phyloP scores from a whole-genome alignment of 2,888 invertebrate species.

The Heliconius ismenius region DNA sequence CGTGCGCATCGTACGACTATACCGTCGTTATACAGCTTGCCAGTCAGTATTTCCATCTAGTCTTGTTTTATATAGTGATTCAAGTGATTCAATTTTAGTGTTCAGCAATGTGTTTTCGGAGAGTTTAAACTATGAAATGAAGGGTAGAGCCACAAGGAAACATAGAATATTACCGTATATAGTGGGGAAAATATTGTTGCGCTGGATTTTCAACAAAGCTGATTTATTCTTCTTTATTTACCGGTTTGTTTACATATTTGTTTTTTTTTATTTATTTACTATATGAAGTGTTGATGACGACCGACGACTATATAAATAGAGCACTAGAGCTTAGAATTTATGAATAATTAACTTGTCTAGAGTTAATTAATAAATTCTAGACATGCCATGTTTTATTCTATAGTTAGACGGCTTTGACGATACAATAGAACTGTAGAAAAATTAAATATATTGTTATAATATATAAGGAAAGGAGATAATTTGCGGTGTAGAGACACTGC shows the following conservation, averaged over 20 bases:
- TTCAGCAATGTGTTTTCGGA: slow-evolving; percentile 38
- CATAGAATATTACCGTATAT: slow-evolving; percentile 68
- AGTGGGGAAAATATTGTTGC: slow-evolving; percentile 80
- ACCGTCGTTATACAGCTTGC: background rate
- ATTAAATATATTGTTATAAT: background rate
- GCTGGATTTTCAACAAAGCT: slow-evolving; percentile 84
- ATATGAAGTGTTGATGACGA: background rate
- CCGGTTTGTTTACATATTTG: slow-evolving; percentile 76
- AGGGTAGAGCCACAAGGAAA: slow-evolving; percentile 58
- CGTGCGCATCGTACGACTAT: slow-evolving; percentile 47
- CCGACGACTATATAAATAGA: background rate
- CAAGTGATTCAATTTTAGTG: slow-evolving; percentile 43
- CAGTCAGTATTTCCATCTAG: slow-evolving; percentile 25
- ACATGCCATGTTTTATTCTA: background rate
- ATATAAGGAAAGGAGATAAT: background rate
- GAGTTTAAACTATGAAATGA: slow-evolving; percentile 65
- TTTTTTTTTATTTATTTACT: background rate
- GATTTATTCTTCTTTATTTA: slow-evolving; percentile 83
- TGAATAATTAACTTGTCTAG: background rate
- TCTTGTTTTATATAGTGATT: slow-evolving; percentile 32
- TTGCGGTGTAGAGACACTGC: background rate
- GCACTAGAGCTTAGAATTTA: background rate
- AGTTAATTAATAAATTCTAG: background rate
- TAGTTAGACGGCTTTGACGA: background rate
- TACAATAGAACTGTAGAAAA: background rate